Evolutionary conservation across 2,797 vertebrate species (phyloP).

Genomic region (Molossus alvarezi): DNA sequence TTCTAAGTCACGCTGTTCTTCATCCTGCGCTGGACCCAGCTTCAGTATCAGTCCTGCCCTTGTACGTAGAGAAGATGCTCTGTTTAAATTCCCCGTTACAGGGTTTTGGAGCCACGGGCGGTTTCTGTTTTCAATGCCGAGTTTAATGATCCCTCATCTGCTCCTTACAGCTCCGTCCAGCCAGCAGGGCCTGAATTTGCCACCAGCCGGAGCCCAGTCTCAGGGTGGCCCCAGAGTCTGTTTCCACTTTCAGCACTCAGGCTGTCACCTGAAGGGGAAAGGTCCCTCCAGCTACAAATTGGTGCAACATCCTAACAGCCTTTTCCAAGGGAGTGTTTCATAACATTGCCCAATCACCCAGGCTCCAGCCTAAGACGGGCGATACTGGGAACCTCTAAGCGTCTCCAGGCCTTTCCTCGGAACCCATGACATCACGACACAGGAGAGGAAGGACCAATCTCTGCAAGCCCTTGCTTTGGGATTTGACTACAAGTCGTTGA

Average conservation of each 20-base stretch:
- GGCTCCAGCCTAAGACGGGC: constrained; percentile 82
- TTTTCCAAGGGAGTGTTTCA: constrained; percentile 87
- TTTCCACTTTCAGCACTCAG: constrained; percentile 87
- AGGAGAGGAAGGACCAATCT: constrained; percentile 63
- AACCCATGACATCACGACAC: constrained; percentile 86
- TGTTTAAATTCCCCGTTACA: neutral
- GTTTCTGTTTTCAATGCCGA: constrained; percentile 69
- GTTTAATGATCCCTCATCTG: constrained; percentile 69
- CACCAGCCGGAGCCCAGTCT: constrained; percentile 81
- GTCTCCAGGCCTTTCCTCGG: constrained; percentile 79
- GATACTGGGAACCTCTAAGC: constrained; percentile 75
- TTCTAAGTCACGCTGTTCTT: neutral
- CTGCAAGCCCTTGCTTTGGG: constrained; percentile 69
- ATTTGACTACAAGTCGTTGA: constrained; percentile 67
- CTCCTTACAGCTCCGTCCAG: constrained; percentile 70
- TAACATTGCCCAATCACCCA: constrained; percentile 81
- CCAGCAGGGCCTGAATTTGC: constrained; percentile 79
- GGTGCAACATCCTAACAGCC: constrained; percentile 74
- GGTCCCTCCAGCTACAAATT: constrained; percentile 61
- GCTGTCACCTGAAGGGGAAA: constrained; percentile 86
- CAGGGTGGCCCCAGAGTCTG: constrained; percentile 78
- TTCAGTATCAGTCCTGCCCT: neutral
- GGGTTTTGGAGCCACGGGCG: constrained; percentile 32
- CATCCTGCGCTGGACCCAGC: neutral
- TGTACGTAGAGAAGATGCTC: neutral